phyloP scores from a whole-genome alignment of 2,888 invertebrate species.

The Hemicrepidius hirtus region DNA sequence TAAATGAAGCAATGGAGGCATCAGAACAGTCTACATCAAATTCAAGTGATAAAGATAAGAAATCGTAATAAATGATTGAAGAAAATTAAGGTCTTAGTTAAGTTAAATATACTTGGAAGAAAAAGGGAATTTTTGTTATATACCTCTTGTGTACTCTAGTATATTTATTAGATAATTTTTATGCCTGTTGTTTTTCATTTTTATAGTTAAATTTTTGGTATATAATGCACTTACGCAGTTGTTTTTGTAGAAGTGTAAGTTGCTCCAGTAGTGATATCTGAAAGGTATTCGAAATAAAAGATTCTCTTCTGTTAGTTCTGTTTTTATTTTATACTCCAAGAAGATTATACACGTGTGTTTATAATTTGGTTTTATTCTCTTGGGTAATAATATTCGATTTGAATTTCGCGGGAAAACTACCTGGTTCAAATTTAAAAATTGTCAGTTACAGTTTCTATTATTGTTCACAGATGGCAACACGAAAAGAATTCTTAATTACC shows the following conservation, averaged over 20 bases:
- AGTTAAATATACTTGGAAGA: conserved; percentile 1
- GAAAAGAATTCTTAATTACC: not conserved
- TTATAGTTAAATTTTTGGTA: not conserved
- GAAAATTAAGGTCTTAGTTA: not conserved
- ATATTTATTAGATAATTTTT: conserved; percentile 13
- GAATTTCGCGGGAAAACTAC: too few relatives aligned
- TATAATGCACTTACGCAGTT: conserved; percentile 5
- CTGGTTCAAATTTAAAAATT: too few relatives aligned
- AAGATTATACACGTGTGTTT: too few relatives aligned
- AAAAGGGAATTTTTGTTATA: not conserved
- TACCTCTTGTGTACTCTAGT: not conserved
- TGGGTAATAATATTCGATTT: too few relatives aligned
- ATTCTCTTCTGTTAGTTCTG: not conserved
- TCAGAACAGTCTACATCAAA: conserved; percentile 45
- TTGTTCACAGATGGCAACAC: not conserved
- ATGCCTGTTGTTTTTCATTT: not conserved
- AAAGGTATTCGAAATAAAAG: not conserved
- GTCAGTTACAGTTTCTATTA: not conserved
- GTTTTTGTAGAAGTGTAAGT: not conserved
- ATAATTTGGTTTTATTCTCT: too few relatives aligned
- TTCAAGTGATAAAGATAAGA: conserved; percentile 1
- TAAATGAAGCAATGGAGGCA: conserved; percentile 63
- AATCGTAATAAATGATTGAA: not conserved
- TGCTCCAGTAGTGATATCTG: not conserved
- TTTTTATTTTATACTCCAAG: not conserved